Percentiles rank a stretch among this genome's conserved stretches.
Evolutionary conservation across 2,888 invertebrate genomes (phyloP).

Genomic region (Metallyticus violacea): DNA sequence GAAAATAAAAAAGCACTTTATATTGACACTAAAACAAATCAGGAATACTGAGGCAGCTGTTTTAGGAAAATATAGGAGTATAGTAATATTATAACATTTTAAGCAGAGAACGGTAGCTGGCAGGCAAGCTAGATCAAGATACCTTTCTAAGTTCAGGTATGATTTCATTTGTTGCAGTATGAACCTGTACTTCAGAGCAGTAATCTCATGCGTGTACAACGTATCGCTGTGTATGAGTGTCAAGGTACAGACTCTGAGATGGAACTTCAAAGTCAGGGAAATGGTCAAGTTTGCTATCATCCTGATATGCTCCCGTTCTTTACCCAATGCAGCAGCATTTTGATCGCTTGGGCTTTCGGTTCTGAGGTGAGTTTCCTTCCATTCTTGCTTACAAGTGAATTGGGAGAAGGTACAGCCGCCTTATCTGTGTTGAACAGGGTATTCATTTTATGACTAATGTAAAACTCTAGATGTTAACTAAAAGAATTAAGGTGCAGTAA

Average conservation of each 20-base stretch:
- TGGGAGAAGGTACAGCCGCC: no score
- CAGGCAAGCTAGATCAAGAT: no score
- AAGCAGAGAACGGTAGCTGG: no score
- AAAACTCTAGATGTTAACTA: no score
- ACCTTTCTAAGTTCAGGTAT: background rate
- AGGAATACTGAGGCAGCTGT: no score
- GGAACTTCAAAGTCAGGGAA: background rate
- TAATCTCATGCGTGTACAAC: background rate
- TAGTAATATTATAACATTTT: no score
- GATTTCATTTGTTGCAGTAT: background rate
- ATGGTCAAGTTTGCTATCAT: background rate
- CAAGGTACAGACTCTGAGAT: background rate
- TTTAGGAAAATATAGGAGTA: no score
- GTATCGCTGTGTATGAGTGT: background rate
- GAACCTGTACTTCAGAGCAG: background rate
- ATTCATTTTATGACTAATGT: no score
- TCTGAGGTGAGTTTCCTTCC: background rate
- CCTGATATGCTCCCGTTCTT: background rate
- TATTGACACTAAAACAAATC: no score
- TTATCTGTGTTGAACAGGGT: no score
- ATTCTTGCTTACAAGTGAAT: background rate
- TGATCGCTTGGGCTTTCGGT: background rate
- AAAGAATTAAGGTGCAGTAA: no score
- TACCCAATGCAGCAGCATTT: background rate
- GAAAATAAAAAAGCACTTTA: no score